Conservation (phyloP, 2,113 vertebrate species). For the Nymphicus hollandicus region DNA sequence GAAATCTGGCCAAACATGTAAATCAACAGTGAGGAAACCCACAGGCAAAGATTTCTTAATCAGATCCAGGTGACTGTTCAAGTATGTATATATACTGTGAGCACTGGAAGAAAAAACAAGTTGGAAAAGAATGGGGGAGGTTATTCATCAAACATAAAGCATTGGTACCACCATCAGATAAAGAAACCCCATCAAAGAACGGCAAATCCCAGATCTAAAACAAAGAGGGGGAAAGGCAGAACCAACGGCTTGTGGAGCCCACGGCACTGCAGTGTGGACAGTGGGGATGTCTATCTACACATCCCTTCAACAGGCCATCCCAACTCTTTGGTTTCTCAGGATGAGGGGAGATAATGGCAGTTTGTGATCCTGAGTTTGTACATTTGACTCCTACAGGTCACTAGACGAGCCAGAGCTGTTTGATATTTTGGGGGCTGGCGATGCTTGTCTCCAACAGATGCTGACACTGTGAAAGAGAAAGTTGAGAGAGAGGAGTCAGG, state of each 20-base stretch:
- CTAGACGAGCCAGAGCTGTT: background rate
- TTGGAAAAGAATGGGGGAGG: conserved; percentile 24
- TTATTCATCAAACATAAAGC: conserved; percentile 65
- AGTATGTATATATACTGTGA: conserved; percentile 85
- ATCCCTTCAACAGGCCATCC: background rate
- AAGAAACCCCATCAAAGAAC: conserved; percentile 8
- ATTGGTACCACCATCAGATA: conserved; percentile 52
- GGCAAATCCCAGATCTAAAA: background rate
- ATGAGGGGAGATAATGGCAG: background rate
- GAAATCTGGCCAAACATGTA: conserved; percentile 98
- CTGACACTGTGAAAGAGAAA: background rate
- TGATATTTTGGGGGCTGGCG: background rate
- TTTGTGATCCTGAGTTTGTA: background rate
- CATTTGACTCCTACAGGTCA: background rate
- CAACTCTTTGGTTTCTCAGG: background rate
- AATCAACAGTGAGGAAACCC: conserved; percentile 86
- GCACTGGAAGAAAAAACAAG: conserved; percentile 76
- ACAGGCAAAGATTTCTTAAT: conserved; percentile 79
- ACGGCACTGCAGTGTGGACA: background rate
- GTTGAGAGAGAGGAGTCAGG: background rate
- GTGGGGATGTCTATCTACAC: background rate
- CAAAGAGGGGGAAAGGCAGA: background rate
- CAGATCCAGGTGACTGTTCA: conserved; percentile 87
- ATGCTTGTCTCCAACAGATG: background rate
- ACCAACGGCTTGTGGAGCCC: background rate